Base-by-base conservation (phyloP, 2,113 vertebrate species). In the Hypocryptadius cinnamomeus region DNA sequence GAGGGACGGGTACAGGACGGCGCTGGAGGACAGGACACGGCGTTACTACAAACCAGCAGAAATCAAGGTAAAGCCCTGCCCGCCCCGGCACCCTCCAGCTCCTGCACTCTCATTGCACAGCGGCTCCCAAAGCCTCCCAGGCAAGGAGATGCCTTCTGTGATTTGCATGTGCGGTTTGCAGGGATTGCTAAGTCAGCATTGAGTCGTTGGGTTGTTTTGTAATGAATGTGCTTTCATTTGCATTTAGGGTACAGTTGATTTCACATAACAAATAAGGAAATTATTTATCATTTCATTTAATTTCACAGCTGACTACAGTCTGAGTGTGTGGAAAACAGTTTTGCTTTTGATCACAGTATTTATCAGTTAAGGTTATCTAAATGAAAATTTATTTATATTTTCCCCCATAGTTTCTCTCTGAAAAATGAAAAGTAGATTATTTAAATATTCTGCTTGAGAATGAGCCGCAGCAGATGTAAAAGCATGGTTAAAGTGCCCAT, bases 21-120 rank as follows among this genome's bases (percentile, higher is more conserved):
- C 99, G 0, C 97, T 99, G 63, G 99, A 99, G 94, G 99, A 99
- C 97, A 97, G 97, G 95, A 97, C 98, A 2, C 98, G 99, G 7
- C 97, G 98, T 53, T 98, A 99, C 77, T 99, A 99, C 89, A 99
- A 98, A 94, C 98, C 99, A n/a, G 99, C 99, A 17, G 99, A 99
- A 93, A 99, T 99, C 96, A 99, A 99, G 99, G 99, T 99, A 96
- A 45, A 35, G 5, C 8, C 33, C 21, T 65, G 53, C 14, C 57
- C 25, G 1, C 15, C 56, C 73, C 16, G 48, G 1, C 65, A 6
- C 16, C 4, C 28, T 21, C 1, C 59, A 54, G 28, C 14, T 27
- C 7, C 42, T 65, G 68, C 25, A 19, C 0, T 18, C 12, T 18
- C 9, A 28, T 25, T 63, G 24, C 45, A 15, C 48, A 11, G 30